Base-by-base conservation (phyloP, 2,888 invertebrate genomes). In the Blastobasis adustella region DNA sequence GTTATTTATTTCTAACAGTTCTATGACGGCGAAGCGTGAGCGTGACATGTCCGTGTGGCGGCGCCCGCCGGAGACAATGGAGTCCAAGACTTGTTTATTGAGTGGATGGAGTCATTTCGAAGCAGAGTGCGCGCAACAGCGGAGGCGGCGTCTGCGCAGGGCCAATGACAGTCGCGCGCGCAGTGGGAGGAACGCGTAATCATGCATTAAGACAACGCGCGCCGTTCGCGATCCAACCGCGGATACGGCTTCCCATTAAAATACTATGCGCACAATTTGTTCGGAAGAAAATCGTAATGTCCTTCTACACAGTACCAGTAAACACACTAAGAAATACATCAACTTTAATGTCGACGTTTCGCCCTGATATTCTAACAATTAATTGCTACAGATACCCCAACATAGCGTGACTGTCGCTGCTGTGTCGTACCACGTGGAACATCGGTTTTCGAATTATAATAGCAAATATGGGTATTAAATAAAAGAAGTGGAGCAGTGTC, bases 41-140 rank as follows among this genome's bases (percentile, higher is more conserved):
- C 68, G 69, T 69, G 72, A 69, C 72, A 71, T 73, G 71, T 76
- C 71, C 70, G 72, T 71, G 72, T 79, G 79, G 79, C 77, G 77
- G 78, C 70, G 75, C 82, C 76, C 76, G 66, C 67, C 67, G 67
- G 76, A 81, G 79, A 84, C 85, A 86, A 86, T 85, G 82, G 83
- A 78, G 74, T 77, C 79, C 74, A 79, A 82, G 83, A 82, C 85
- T 84, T 82, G 83, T 84, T 86, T 85, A 85, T 85, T 80, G 78
- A 80, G 76, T 75, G 69, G 79, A 84, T 84, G 82, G 85, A 86
- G 85, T 82, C 80, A 82, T 84, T 82, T 79, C 78, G 77, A 81
- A 81, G 77, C 71, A 73, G 79, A 80, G 73, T 79, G 72, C 82
- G 83, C 77, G 79, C 82, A 78, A 73, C 76, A 83, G 80, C 76